Conservation (phyloP, 2,113 vertebrate genomes). For the Rhegmatorhina hoffmannsi region DNA sequence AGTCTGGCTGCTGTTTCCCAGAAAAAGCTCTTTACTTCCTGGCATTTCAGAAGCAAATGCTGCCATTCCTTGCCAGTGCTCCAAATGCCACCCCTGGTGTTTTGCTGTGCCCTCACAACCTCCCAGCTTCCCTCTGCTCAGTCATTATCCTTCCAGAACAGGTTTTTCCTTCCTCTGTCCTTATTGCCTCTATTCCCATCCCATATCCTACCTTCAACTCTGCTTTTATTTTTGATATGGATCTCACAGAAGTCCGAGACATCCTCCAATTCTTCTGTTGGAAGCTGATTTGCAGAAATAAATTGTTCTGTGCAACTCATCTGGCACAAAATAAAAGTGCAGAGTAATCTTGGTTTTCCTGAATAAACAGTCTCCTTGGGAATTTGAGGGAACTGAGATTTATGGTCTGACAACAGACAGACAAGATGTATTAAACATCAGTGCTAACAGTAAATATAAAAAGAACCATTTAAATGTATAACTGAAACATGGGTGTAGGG, state of each 20-base stretch:
- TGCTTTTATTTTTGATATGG: background rate
- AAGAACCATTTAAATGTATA: background rate
- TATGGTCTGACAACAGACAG: background rate
- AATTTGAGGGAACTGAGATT: background rate
- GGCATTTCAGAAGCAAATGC: conserved; percentile 1
- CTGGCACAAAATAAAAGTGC: background rate
- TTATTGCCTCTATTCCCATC: background rate
- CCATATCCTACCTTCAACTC: background rate
- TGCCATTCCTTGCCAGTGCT: background rate
- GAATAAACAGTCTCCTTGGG: background rate
- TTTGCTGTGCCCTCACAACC: background rate
- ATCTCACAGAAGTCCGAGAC: background rate
- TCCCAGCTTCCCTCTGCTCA: background rate
- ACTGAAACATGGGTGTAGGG: background rate
- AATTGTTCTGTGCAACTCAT: background rate
- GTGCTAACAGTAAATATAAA: background rate
- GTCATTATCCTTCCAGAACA: background rate
- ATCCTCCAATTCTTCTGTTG: background rate
- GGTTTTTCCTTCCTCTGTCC: background rate
- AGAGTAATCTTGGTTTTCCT: background rate
- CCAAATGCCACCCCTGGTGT: background rate
- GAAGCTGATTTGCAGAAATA: background rate
- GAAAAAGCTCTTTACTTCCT: background rate
- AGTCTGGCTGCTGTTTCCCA: background rate
- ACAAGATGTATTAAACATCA: background rate